Conservation (phyloP, 2,888 invertebrate genomes). For the Aleiodes testaceus region DNA sequence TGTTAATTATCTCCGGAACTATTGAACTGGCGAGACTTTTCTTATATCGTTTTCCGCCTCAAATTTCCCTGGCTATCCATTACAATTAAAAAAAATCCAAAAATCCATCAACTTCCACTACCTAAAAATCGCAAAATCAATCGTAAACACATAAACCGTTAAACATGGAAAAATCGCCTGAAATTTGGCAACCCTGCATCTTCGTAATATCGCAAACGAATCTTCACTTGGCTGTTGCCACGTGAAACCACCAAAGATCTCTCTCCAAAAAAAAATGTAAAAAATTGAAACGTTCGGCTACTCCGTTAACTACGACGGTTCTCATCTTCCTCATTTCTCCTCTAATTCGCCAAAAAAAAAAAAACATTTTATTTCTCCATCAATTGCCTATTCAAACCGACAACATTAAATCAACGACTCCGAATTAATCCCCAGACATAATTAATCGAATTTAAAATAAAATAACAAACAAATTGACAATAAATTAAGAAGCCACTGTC, state of each 20-base stretch:
- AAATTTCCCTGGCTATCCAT: too few species aligned
- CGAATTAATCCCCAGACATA: not conserved
- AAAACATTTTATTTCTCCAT: too few species aligned
- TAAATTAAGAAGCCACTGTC: not conserved
- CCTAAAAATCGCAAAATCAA: too few species aligned
- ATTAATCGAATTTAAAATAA: not conserved
- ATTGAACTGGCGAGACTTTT: too few species aligned
- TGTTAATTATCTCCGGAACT: too few species aligned
- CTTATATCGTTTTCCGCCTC: too few species aligned
- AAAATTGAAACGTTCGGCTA: slow-evolving; percentile 46
- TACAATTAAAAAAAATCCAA: too few species aligned
- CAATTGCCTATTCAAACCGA: too few species aligned
- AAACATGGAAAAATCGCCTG: not conserved
- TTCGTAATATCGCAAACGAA: slow-evolving; percentile 45
- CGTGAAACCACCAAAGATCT: slow-evolving; percentile 53
- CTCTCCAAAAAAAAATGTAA: slow-evolving; percentile 28
- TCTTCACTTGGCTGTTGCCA: slow-evolving; percentile 52
- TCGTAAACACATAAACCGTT: too few species aligned
- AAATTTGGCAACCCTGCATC: slow-evolving; percentile 50
- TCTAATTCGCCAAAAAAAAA: too few species aligned
- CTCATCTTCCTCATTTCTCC: slow-evolving; percentile 37
- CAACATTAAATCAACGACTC: slow-evolving; percentile 2
- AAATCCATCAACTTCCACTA: too few species aligned
- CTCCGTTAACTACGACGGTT: slow-evolving; percentile 43
- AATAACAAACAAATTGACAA: not conserved